These are phyloP conservation scores for Seira ritae DNA, from an alignment of 2,888 invertebrate genomes.

Conservation along the genomic window DNA sequence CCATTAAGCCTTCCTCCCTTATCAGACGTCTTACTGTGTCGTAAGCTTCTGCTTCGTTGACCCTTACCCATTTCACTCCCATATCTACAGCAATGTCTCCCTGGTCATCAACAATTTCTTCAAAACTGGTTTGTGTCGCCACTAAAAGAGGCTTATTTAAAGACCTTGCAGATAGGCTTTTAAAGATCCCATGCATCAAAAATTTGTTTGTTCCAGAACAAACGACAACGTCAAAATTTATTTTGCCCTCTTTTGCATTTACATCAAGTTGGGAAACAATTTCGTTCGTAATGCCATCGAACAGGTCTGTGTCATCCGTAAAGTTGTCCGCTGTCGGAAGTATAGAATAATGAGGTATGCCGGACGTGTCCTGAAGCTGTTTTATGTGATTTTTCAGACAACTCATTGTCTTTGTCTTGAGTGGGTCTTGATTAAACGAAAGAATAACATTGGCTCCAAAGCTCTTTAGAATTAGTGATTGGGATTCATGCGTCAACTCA, in stretches of 20 bases:
- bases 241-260: not conserved
- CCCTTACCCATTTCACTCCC: constrained; percentile 2
- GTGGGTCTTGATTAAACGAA: constrained; percentile 23
- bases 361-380: constrained; percentile 12
- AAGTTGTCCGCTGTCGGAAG: not conserved
- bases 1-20: constrained; percentile 49
- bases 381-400: constrained; percentile 4
- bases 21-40: constrained; percentile 40
- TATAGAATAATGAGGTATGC: not conserved
- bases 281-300: constrained; percentile 18
- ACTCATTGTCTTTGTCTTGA: not conserved
- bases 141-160: constrained; percentile 11
- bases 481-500: not conserved
- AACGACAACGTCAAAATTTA: constrained; percentile 18
- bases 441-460: constrained; percentile 30
- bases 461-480: not conserved
- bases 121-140: constrained; percentile 12
- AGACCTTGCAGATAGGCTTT: not conserved
- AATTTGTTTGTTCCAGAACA: not conserved
- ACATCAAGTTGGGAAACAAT: not conserved
- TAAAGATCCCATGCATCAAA: not conserved
- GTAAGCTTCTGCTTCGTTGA: constrained; percentile 30
- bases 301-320: not conserved
- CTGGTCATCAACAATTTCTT: not conserved
- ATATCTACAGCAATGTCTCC: not conserved